phyloP scores from a whole-genome alignment of 2,113 vertebrate species.

The Phocoena sinus region DNA sequence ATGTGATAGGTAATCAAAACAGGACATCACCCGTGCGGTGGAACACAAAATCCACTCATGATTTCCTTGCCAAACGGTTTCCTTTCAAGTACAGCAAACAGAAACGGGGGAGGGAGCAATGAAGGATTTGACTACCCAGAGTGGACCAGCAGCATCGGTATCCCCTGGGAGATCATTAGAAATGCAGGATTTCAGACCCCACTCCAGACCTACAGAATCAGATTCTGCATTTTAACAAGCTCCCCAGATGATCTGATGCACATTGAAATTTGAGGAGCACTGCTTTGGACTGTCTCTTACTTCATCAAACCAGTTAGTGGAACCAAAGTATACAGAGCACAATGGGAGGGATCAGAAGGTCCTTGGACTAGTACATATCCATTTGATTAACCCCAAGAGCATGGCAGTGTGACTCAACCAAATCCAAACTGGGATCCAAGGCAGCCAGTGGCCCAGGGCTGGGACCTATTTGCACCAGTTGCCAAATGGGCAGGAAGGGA shows the following conservation, averaged over 20 bases:
- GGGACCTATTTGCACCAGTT: neutral
- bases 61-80: neutral
- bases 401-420: neutral
- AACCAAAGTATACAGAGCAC: neutral
- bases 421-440: neutral
- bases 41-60: neutral
- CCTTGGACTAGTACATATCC: fast-evolving
- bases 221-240: neutral
- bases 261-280: neutral
- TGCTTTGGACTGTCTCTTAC: neutral
- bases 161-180: neutral
- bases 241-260: neutral
- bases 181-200: neutral
- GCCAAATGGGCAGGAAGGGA: neutral
- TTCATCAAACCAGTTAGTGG: neutral
- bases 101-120: neutral
- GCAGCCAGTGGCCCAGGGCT: neutral
- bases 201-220: neutral
- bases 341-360: neutral
- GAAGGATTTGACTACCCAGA: neutral
- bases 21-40: neutral
- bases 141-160: no score
- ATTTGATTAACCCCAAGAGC: neutral
- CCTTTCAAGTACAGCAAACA: neutral
- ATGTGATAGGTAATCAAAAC: neutral